phyloP scores from a whole-genome alignment of 1,140 invertebrate species.

The Aricia agestis region DNA sequence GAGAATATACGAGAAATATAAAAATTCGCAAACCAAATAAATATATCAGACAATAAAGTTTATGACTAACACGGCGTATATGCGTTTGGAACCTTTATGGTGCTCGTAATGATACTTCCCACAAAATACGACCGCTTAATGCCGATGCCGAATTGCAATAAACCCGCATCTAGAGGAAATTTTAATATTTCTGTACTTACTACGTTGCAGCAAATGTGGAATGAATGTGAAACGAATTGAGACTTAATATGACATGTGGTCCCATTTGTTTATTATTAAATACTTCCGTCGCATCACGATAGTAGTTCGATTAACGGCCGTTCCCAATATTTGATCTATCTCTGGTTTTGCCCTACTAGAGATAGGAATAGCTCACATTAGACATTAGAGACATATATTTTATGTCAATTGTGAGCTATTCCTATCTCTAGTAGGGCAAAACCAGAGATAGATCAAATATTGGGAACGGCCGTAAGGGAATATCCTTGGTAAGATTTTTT shows the following conservation, averaged over 20 bases:
- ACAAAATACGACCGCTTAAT: slow-evolving; percentile 19
- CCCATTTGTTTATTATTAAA: not conserved
- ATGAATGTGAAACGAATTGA: not conserved
- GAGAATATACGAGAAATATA: slow-evolving; percentile 9
- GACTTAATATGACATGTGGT: not conserved
- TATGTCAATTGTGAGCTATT: too few species aligned
- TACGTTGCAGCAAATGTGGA: not conserved
- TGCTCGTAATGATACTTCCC: slow-evolving; percentile 14
- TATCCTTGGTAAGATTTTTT: too few species aligned
- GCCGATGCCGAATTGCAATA: slow-evolving; percentile 14
- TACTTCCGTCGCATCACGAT: not conserved
- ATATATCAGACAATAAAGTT: slow-evolving; percentile 32
- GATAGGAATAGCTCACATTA: too few species aligned
- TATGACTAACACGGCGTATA: slow-evolving; percentile 29
- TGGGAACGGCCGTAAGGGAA: too few species aligned
- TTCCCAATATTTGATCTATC: too few species aligned
- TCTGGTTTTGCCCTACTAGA: too few species aligned
- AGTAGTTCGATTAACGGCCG: not conserved
- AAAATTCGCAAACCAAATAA: slow-evolving; percentile 4
- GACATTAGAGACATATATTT: too few species aligned
- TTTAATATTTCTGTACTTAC: slow-evolving; percentile 5
- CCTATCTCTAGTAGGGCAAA: too few species aligned
- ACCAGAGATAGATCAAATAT: too few species aligned
- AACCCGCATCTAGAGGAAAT: slow-evolving; percentile 8
- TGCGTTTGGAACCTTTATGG: slow-evolving; percentile 3